Base-by-base conservation (phyloP, 2,797 vertebrate species). In the Pipistrellus nathusii region DNA sequence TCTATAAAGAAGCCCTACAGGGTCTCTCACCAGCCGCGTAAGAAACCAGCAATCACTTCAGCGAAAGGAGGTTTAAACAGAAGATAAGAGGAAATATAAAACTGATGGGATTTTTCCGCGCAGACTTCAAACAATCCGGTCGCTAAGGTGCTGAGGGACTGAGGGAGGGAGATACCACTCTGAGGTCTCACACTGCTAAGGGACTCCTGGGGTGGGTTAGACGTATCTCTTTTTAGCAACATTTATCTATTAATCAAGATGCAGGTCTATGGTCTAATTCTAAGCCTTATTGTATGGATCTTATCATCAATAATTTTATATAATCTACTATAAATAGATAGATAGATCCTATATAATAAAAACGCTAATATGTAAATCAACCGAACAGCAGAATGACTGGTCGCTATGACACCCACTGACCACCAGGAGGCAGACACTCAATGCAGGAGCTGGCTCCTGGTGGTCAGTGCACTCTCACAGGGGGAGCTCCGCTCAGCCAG, bases 231-330 rank as follows among this genome's bases (percentile, higher is more conserved):
- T 94, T 59, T 62, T 68, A 71, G 57, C 41, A 77, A 46, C 38
- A 88, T 78, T 88, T 53, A 71, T 35, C 32, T 72, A 41, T 41
- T 68, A 84, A 55, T 95, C 86, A 93, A 85, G 51, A 95, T 48
- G 35, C 44, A 64, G 15, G 55, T 46, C 91, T 85, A 84, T 25
- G 44, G 14, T 76, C 82, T 73, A 92, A 73, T 89, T 93, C 6
- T 86, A 41, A 90, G 30, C 30, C 71, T 90, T 41, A 15, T 14
- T 77, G 35, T 85, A 82, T 55, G 78, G 44, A 55, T 92, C 35
- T 85, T 69, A 84, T 73, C 51, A 72, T 48, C 64, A 64, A 80
- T 5, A 25, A 38, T 82, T 77, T 57, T 76, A 7, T 75, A 78
- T 71, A 86, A 69, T 35, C 27, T 71, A 32, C 81, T 44, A 38